These are phyloP conservation scores for Myotis vivesi DNA, from an alignment of 2,797 vertebrate species.

Conservation along the genomic window DNA sequence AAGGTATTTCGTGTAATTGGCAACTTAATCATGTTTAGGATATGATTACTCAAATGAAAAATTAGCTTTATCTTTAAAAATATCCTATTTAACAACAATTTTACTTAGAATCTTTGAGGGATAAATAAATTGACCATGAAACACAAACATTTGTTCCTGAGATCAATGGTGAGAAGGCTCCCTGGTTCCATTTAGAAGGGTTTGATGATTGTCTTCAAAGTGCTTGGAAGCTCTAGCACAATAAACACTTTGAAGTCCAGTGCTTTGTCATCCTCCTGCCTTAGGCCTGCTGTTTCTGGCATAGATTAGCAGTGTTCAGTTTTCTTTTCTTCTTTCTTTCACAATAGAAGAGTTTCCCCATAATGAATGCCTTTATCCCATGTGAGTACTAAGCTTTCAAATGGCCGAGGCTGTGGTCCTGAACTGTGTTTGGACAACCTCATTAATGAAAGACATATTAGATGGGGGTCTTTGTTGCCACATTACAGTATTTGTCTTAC, in stretches of 20 bases:
- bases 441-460: constrained; percentile 55
- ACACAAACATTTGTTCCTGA: constrained; percentile 70
- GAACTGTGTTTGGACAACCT: constrained; percentile 24
- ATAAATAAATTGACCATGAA: constrained; percentile 59
- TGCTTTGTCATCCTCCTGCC: constrained; percentile 72
- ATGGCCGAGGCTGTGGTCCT: constrained; percentile 19
- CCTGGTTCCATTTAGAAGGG: constrained; percentile 67
- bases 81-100: constrained; percentile 20
- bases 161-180: constrained; percentile 54
- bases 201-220: constrained; percentile 74
- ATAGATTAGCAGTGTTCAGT: constrained; percentile 67
- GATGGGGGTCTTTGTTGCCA: constrained; percentile 31
- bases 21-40: neutral
- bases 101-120: constrained; percentile 54
- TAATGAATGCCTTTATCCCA: constrained; percentile 63
- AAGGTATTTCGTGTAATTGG: neutral
- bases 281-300: constrained; percentile 75
- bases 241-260: constrained; percentile 73
- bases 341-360: constrained; percentile 71
- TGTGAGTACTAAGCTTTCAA: constrained; percentile 69
- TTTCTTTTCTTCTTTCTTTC: constrained; percentile 58
- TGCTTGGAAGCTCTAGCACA: constrained; percentile 48
- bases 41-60: constrained; percentile 40
- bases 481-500: constrained; percentile 51
- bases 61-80: constrained; percentile 64